Evolutionary conservation across 1,140 invertebrate genomes (phyloP).

Genomic region (Homalodisca vitripennis): DNA sequence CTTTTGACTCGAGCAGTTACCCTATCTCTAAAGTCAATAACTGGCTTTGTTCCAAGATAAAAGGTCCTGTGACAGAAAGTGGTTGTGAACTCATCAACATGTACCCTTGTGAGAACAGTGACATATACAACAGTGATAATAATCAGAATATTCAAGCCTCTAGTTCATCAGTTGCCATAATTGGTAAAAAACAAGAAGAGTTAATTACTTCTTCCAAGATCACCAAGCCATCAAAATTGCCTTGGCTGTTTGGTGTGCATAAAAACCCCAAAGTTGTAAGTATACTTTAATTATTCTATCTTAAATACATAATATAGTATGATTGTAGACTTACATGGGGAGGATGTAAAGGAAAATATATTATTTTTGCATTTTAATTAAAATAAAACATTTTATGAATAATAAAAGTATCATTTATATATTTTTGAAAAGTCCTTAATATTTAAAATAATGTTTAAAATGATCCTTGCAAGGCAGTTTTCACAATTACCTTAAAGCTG

Average conservation of each 20-base stretch:
- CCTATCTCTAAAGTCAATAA: conserved; percentile 4
- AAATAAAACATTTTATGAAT: too few relatives aligned
- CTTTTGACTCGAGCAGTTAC: background rate
- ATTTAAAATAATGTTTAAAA: too few relatives aligned
- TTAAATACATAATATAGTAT: too few relatives aligned
- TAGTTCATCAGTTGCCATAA: background rate
- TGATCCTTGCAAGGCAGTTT: too few relatives aligned
- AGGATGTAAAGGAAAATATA: too few relatives aligned
- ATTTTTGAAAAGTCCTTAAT: too few relatives aligned
- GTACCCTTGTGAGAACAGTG: conserved; percentile 8
- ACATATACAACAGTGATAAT: background rate
- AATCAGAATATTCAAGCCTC: conserved; percentile 1
- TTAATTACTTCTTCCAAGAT: background rate
- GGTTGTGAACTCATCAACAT: background rate
- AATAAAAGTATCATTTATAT: too few relatives aligned
- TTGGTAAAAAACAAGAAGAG: conserved; percentile 7
- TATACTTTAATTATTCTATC: background rate
- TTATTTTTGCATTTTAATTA: too few relatives aligned
- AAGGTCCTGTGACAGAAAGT: background rate
- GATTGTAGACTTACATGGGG: too few relatives aligned
- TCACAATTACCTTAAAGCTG: too few relatives aligned
- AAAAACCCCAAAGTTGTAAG: conserved; percentile 21
- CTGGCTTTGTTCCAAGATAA: background rate
- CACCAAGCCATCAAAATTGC: background rate
- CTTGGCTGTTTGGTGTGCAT: conserved; percentile 19